Conservation (phyloP, 2,797 vertebrate species). For the Chanos chanos region DNA sequence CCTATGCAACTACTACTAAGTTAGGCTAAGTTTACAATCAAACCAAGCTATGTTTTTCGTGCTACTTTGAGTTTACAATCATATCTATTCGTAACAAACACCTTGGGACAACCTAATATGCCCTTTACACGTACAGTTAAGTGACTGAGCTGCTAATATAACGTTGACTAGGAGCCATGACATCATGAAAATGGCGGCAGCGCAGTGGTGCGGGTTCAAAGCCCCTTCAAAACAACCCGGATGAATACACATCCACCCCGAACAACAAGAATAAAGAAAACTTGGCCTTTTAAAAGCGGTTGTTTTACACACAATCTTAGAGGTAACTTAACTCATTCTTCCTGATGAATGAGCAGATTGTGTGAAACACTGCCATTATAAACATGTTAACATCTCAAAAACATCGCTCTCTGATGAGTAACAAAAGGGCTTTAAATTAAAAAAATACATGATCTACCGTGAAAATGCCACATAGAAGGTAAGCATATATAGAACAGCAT, state of each 20-base stretch:
- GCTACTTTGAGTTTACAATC: neutral
- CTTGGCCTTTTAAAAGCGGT: neutral
- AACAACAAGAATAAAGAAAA: too few relatives aligned
- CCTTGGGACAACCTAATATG: neutral
- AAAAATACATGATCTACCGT: too few relatives aligned
- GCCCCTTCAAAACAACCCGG: too few relatives aligned
- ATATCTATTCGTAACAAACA: too few relatives aligned
- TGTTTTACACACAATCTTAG: slow-evolving; percentile 1
- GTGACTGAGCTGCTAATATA: too few relatives aligned
- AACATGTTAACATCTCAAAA: slow-evolving; percentile 22
- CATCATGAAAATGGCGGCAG: slow-evolving; percentile 33
- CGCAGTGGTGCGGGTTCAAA: slow-evolving; percentile 21
- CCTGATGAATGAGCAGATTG: too few relatives aligned
- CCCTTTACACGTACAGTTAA: neutral
- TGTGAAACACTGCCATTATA: neutral
- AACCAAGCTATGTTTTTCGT: neutral
- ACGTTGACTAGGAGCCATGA: too few relatives aligned
- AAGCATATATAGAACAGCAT: slow-evolving; percentile 54
- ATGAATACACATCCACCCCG: too few relatives aligned
- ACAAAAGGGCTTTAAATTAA: too few relatives aligned
- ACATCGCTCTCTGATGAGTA: too few relatives aligned
- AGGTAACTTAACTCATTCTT: neutral
- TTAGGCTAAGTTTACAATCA: neutral
- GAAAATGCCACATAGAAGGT: slow-evolving; percentile 14
- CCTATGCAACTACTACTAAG: neutral